Conservation (phyloP, 2,888 invertebrate species). For the Thalpophila matura region DNA sequence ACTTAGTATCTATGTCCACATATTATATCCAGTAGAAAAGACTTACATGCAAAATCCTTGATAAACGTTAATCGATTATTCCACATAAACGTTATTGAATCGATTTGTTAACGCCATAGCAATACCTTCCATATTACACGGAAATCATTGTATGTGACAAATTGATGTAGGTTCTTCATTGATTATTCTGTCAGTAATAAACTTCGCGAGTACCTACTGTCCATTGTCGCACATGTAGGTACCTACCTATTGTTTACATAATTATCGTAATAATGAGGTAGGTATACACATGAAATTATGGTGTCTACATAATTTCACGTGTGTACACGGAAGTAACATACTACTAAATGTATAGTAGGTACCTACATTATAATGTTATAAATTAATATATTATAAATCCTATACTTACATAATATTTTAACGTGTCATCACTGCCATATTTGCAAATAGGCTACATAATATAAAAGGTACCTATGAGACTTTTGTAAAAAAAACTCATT, state of each 20-base stretch:
- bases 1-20: neutral
- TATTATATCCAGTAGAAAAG: neutral
- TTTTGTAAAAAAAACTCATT: neutral
- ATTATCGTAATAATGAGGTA: constrained; percentile 25
- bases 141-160: constrained; percentile 6
- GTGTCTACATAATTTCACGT: no score
- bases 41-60: neutral
- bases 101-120: constrained; percentile 4
- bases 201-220: neutral
- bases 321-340: constrained; percentile 35
- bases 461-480: neutral
- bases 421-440: constrained; percentile 17
- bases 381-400: constrained; percentile 29
- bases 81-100: constrained; percentile 31
- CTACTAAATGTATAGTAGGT: no score
- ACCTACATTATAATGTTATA: constrained; percentile 6
- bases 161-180: constrained; percentile 7
- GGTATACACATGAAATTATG: constrained; percentile 11
- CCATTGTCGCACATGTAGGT: constrained; percentile 27
- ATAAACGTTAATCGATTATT: constrained; percentile 6
- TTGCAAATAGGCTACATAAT: neutral
- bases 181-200: constrained; percentile 8
- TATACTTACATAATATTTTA: constrained; percentile 5
- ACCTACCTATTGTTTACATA: constrained; percentile 21
- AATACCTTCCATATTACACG: constrained; percentile 4